Percentiles rank a stretch among this genome's conserved stretches.
These are phyloP conservation scores for Crioceris asparagi DNA, from an alignment of 2,888 invertebrate species.

Conservation along the genomic window DNA sequence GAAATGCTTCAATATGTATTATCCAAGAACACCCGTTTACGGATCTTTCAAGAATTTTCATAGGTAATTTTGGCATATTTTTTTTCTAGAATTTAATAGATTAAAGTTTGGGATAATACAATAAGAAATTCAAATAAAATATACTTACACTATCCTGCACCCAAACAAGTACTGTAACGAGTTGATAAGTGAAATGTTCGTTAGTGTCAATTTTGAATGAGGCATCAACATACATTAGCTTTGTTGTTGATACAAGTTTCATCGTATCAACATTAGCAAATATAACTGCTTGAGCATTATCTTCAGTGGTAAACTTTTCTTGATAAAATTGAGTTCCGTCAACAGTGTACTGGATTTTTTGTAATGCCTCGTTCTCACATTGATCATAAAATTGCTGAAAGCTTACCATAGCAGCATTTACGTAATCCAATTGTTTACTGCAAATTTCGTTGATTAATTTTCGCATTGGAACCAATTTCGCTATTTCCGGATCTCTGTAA, in stretches of 20 bases:
- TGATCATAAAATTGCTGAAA: conserved; percentile 30
- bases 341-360: conserved; percentile 32
- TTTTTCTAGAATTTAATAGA: too few relatives aligned
- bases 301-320: conserved; percentile 49
- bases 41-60: too few relatives aligned
- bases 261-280: conserved; percentile 30
- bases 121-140: conserved; percentile 3
- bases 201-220: conserved; percentile 31
- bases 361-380: conserved; percentile 28
- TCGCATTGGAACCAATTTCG: conserved; percentile 26
- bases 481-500: conserved; percentile 29
- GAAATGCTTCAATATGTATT: too few relatives aligned
- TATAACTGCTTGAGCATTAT: conserved; percentile 29
- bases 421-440: conserved; percentile 24
- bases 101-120: too few relatives aligned
- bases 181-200: conserved; percentile 30
- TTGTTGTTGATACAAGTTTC: conserved; percentile 25
- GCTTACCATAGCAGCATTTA: conserved; percentile 21
- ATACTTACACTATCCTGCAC: conserved; percentile 32
- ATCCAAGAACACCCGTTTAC: too few relatives aligned
- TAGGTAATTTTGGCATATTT: too few relatives aligned
- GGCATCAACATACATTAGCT: conserved; percentile 34
- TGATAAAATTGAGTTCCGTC: conserved; percentile 39
- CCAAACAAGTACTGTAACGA: conserved; percentile 33
- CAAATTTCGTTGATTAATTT: conserved; percentile 33